Evolutionary conservation across 2,888 invertebrate species (phyloP).

Genomic region (Polylopha cassiicola): DNA sequence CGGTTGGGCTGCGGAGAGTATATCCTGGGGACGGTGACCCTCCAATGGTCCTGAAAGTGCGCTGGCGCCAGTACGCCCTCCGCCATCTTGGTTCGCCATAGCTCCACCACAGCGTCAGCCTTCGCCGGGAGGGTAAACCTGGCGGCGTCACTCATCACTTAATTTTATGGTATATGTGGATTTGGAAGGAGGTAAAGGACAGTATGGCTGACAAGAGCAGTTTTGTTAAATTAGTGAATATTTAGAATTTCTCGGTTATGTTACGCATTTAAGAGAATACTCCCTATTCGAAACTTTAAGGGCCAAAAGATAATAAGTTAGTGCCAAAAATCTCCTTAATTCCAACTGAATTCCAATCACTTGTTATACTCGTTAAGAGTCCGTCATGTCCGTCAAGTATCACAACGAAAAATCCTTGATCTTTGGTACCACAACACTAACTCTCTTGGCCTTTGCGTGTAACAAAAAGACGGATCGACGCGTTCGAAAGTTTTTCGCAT

Average conservation of each 20-base stretch:
- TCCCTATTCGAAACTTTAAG: no score
- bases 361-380: no score
- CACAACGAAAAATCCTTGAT: conserved; percentile 6
- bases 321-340: no score
- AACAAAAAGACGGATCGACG: neutral
- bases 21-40: conserved; percentile 83
- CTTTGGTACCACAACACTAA: conserved; percentile 9
- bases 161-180: conserved; percentile 3
- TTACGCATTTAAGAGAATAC: no score
- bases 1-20: conserved; percentile 83
- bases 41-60: conserved; percentile 85
- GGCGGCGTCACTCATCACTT: conserved; percentile 24
- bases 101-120: conserved; percentile 62
- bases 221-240: no score
- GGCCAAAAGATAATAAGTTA: no score
- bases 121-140: conserved; percentile 62
- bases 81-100: conserved; percentile 80
- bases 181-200: no score
- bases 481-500: conserved; percentile 13
- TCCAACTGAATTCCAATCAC: no score
- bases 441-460: neutral
- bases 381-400: conserved; percentile 18
- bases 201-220: no score
- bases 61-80: conserved; percentile 76
- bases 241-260: no score